Base-by-base conservation (phyloP, 2,797 vertebrate genomes). In the Leptoclinus maculatus region DNA sequence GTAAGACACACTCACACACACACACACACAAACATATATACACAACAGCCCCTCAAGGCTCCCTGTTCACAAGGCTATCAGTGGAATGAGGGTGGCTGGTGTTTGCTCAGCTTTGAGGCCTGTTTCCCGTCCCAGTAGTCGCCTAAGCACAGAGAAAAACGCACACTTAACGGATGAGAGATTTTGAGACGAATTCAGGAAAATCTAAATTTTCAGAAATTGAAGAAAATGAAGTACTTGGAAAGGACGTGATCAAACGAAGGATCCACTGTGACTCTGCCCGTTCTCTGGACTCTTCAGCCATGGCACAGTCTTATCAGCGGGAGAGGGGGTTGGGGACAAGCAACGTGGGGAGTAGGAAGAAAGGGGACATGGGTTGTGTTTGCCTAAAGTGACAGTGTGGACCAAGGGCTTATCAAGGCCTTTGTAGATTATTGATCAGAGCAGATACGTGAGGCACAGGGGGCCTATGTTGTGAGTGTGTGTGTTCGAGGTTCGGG, bases 391-490 rank as follows among this genome's bases (percentile, higher is more conserved):
- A 97, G 95, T 97, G 95, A 95, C 96, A 96, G 95, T 95, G 95
- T 83, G 76, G 94, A 94, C 96, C 95, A 95, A 92, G 87, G 80
- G 96, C 96, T 98, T 98, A 97, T 97, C 97, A 96, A 96, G 96
- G 95, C 95, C 97, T 96, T 96, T 96, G 94, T 96, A 95, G 95
- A 94, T 96, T 97, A 98, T 98, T 96, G 97, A 98, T 98, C 95
- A 92, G 94, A 93, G 95, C 95, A 96, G 96, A 97, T 97, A 96
- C 91, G 95, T 96, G 96, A 90, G 87, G 88, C 76, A 84, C 86
- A 38, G 78, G 66, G 66, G 83, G 54, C 39, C 66, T 56, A 5
- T 64, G 95, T 53, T 95, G 95, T 90, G 93, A 79, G 82, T 45
- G 78, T 66, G 67, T 68, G 66, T 71, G n/a, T 75, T 76, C 8